Evolutionary conservation across 35 echinoderm and acorn worm species (phyloP).

Genomic region (Lytechinus pictus): DNA sequence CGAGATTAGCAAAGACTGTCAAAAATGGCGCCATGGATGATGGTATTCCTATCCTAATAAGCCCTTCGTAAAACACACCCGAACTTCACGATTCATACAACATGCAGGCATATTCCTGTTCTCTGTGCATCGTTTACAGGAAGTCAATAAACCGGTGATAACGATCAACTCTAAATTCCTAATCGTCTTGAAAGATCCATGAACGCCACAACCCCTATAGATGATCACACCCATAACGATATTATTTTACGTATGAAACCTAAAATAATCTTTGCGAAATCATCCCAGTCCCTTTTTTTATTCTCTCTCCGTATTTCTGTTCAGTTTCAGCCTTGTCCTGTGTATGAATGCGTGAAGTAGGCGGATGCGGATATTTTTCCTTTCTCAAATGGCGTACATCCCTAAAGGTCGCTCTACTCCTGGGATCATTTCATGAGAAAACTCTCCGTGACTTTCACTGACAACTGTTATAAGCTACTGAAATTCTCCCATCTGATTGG

Average conservation of each 20-base stretch:
- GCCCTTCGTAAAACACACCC: neutral
- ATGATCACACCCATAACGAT: conserved; percentile 21
- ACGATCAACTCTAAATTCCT: neutral
- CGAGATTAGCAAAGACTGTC: neutral
- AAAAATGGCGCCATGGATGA: neutral
- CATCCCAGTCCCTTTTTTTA: neutral
- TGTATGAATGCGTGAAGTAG: conserved; percentile 2
- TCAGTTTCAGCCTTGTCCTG: conserved; percentile 3
- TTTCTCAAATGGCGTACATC: conserved; percentile 11
- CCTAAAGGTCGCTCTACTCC: neutral
- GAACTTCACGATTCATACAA: neutral
- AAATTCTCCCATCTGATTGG: no score
- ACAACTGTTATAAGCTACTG: no score
- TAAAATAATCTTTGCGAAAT: conserved; percentile 43
- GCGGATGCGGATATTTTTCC: conserved; percentile 35
- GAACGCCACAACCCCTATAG: neutral
- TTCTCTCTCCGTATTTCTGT: neutral
- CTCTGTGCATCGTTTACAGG: neutral
- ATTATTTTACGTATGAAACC: neutral
- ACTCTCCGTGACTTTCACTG: no score
- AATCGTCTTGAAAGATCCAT: neutral
- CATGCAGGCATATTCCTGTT: neutral
- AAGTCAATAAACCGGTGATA: neutral
- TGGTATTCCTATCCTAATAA: neutral
- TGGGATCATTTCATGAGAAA: neutral